phyloP scores from a whole-genome alignment of 2,797 vertebrate species.

The Diceros bicornis region DNA sequence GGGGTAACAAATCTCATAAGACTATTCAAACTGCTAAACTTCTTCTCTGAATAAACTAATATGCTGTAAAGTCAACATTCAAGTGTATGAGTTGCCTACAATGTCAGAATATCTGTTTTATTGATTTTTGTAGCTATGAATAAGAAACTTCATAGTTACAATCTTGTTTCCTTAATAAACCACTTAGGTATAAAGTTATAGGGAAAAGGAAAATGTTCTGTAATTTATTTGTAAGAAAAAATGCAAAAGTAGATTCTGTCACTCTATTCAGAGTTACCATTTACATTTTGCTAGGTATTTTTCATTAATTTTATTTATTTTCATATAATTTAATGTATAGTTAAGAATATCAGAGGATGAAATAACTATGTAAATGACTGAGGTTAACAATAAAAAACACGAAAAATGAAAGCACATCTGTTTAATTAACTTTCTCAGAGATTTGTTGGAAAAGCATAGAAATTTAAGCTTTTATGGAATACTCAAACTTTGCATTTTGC shows the following conservation, averaged over 20 bases:
- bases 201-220: not conserved
- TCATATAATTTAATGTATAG: not conserved
- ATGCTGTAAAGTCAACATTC: not conserved
- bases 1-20: not conserved
- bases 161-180: not conserved
- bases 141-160: slow-evolving; percentile 2
- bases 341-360: not conserved
- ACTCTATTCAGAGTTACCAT: not conserved
- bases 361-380: not conserved
- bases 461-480: slow-evolving; percentile 14
- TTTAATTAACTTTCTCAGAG: not conserved
- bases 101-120: slow-evolving; percentile 9
- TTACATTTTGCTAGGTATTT: not conserved
- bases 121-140: slow-evolving; percentile 19
- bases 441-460: not conserved
- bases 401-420: not conserved
- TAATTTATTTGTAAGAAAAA: not conserved
- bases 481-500: not conserved
- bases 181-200: not conserved
- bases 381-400: not conserved
- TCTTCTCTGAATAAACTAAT: slow-evolving; percentile 24
- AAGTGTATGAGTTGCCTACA: slow-evolving; percentile 1
- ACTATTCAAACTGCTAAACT: not conserved
- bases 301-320: slow-evolving; percentile 49
- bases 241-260: not conserved